Conservation (phyloP, 2,888 invertebrate species). For the Epirrita christyi region DNA sequence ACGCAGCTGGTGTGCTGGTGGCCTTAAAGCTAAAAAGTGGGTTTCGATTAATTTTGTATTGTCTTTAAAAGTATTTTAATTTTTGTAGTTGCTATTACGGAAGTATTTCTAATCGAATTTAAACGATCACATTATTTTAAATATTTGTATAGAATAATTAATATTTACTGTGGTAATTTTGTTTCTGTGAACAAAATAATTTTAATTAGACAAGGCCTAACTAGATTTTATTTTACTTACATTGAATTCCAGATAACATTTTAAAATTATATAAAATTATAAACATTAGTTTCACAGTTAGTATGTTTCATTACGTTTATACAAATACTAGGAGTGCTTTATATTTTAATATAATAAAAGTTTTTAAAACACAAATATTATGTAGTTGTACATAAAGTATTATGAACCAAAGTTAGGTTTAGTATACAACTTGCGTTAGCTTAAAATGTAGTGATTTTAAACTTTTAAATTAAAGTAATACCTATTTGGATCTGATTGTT, state of each 20-base stretch:
- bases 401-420: conserved; percentile 59
- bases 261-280: conserved; percentile 1
- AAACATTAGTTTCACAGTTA: conserved; percentile 13
- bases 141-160: neutral
- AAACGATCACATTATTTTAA: conserved; percentile 1
- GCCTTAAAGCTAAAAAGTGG: no score
- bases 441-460: conserved; percentile 71
- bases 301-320: conserved; percentile 9
- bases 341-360: conserved; percentile 53
- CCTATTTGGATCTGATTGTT: conserved; percentile 47
- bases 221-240: conserved; percentile 2
- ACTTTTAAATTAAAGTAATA: conserved; percentile 67
- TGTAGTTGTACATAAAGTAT: conserved; percentile 65
- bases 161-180: neutral
- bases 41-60: conserved; percentile 1
- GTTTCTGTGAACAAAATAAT: neutral
- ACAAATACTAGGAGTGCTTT: conserved; percentile 53
- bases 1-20: no score
- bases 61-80: neutral
- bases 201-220: conserved; percentile 9
- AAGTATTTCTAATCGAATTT: conserved; percentile 19
- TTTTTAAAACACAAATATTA: conserved; percentile 69
- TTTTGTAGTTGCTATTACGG: conserved; percentile 4
- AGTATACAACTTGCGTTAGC: conserved; percentile 61
- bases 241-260: neutral